A percentile compares a stretch with the other conserved stretches of the same genome.
These are phyloP conservation scores for Enteromius anoplus DNA, from an alignment of 2,797 vertebrate species.

Conservation along the genomic window DNA sequence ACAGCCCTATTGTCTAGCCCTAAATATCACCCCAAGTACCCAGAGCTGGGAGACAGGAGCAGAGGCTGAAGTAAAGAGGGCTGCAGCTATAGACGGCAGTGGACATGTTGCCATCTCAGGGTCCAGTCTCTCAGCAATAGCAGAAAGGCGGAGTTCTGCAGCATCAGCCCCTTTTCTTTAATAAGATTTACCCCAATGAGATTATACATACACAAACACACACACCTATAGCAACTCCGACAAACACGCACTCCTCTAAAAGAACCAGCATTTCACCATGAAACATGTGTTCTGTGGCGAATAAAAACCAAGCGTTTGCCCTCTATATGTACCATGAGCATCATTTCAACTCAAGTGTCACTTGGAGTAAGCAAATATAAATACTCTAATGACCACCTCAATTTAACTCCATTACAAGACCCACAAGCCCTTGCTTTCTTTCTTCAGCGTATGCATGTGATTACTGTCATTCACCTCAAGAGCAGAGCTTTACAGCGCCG, in stretches of 20 bases:
- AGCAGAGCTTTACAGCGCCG: neutral
- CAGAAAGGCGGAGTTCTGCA: constrained; percentile 55
- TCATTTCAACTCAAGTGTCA: neutral
- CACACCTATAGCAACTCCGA: neutral
- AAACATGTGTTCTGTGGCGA: neutral
- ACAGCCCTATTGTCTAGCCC: too few species aligned
- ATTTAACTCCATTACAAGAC: constrained; percentile 5
- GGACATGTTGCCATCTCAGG: constrained; percentile 35
- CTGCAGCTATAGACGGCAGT: neutral
- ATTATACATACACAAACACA: constrained; percentile 57
- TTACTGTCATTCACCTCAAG: neutral
- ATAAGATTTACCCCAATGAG: constrained; percentile 72
- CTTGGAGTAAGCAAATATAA: neutral
- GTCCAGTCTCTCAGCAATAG: constrained; percentile 55
- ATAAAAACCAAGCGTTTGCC: neutral
- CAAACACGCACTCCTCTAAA: neutral
- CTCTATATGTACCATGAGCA: neutral
- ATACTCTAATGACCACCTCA: neutral
- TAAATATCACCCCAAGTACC: neutral
- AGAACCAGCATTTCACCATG: neutral
- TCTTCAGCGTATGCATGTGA: neutral
- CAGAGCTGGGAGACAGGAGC: neutral
- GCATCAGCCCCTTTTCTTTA: constrained; percentile 61
- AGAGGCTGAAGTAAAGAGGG: neutral
- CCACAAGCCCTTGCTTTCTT: neutral